A percentile compares a stretch with the other conserved stretches of the same genome.
Conservation (phyloP, 2,113 vertebrate genomes). For the Centrocercus urophasianus region DNA sequence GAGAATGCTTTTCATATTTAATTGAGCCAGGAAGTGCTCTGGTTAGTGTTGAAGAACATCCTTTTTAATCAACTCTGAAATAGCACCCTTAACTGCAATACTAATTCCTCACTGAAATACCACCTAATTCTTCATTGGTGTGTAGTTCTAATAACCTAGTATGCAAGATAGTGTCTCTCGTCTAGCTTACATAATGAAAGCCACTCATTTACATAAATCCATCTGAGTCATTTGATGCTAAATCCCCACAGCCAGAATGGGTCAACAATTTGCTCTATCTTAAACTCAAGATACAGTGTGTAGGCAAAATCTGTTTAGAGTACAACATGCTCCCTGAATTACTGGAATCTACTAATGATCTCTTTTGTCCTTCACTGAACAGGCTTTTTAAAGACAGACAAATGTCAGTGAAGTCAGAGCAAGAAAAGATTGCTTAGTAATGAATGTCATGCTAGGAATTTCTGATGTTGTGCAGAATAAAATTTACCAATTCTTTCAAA, state of each 20-base stretch:
- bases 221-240: neutral
- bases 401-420: neutral
- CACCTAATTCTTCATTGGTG: neutral
- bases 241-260: neutral
- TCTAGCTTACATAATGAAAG: neutral
- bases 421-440: neutral
- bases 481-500: neutral
- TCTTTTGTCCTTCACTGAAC: neutral
- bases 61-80: neutral
- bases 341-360: neutral
- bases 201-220: neutral
- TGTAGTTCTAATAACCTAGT: neutral
- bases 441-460: neutral
- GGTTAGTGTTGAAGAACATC: neutral
- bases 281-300: neutral
- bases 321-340: neutral
- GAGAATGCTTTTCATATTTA: neutral
- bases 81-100: neutral
- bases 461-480: neutral
- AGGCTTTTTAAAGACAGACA: neutral
- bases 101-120: neutral
- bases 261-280: neutral
- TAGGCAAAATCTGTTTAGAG: neutral
- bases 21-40: neutral
- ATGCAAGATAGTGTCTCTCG: neutral